Evolutionary conservation across 1,140 invertebrate species (phyloP).

Genomic region (Pentalonia nigronervosa): DNA sequence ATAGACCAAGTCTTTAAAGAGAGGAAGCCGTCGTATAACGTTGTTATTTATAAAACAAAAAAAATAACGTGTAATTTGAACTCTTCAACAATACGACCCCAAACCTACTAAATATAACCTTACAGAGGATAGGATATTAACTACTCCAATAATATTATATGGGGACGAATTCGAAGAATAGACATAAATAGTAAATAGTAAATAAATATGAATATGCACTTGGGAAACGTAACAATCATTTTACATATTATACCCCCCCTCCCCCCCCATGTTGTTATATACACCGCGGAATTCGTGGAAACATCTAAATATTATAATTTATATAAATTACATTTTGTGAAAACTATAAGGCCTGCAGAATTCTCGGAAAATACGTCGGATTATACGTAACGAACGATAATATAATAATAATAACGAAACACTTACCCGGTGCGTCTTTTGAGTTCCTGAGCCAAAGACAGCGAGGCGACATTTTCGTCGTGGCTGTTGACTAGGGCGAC

Average conservation of each 20-base stretch:
- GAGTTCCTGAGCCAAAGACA: conserved; percentile 54
- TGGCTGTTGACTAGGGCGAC: background rate
- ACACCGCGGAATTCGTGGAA: background rate
- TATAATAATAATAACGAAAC: background rate
- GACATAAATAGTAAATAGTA: background rate
- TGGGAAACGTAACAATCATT: background rate
- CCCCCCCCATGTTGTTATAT: background rate
- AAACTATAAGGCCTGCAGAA: background rate
- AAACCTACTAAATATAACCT: background rate
- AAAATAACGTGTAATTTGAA: background rate
- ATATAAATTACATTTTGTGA: background rate
- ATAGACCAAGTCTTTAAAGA: background rate
- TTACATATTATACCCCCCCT: background rate
- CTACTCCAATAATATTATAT: background rate
- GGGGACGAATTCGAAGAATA: background rate
- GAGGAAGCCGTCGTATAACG: background rate
- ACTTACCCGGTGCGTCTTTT: conserved; percentile 53
- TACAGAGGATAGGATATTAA: background rate
- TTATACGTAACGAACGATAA: too few relatives aligned
- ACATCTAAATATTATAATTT: background rate
- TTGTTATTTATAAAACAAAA: background rate
- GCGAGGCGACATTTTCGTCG: conserved; percentile 39
- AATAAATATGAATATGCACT: background rate
- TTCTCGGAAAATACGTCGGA: background rate
- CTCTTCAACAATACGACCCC: background rate